Base-by-base conservation (phyloP, 2,113 vertebrate genomes). In the Speoplatyrhinus poulsoni region DNA sequence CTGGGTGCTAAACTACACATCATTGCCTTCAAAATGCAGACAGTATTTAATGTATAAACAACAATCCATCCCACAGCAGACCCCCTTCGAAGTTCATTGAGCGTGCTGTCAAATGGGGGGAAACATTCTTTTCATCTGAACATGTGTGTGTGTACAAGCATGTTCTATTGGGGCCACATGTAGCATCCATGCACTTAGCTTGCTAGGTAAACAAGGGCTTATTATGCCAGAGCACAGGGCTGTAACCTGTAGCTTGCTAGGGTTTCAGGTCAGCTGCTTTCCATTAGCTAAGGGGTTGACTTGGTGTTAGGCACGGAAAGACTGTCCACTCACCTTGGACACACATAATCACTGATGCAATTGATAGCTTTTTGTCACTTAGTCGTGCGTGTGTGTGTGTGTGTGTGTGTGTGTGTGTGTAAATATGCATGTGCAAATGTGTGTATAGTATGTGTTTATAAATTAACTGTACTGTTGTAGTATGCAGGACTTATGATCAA, bases 191-290 rank as follows among this genome's bases (percentile, higher is more conserved):
- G 72, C 77, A 69, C 82, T 89, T 74, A 32, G 73, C 82, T 84
- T 73, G 60, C 88, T 76, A 72, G 86, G 84, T 88, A 90, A 90
- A 90, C 88, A 91, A 65, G 60, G 59, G 82, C 84, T 86, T 85
- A 84, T 87, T 86, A 87, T 47, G 79, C 60, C 33, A 67, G 67
- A 72, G 68, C 73, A 67, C 65, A 54, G 65, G 75, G 73, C 67
- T 76, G 69, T 84, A 84, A 87, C 84, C 86, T 87, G 67, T 76
- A 76, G 68, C 69, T 79, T 70, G 81, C 76, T 80, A 75, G 71
- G 69, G 80, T 85, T 87, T 86, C 79, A 85, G 81, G 73, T 92
- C 90, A 93, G 86, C 77, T 88, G 88, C 81, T 88, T 90, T 84
- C 79, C 82, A 90, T 91, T 91, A 90, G 75, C 67, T 67, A 65